Percentiles rank a stretch among this genome's conserved stretches.
Evolutionary conservation across 1,140 invertebrate genomes (phyloP).

Genomic region (Acromyrmex heyeri): DNA sequence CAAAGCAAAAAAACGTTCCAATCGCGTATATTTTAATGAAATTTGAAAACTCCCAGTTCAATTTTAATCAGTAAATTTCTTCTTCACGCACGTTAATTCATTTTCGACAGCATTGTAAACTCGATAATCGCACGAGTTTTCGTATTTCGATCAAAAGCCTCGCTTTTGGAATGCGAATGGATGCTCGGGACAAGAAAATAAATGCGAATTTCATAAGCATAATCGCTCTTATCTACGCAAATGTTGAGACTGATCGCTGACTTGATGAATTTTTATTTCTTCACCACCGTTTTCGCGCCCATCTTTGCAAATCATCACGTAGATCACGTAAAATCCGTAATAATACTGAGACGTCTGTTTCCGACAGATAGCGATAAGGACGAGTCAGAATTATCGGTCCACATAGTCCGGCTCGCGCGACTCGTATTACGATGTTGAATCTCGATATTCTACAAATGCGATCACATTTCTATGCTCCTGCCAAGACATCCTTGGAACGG

Average conservation of each 20-base stretch:
- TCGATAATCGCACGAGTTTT: not conserved
- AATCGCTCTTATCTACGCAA: constrained; percentile 75
- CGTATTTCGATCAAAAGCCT: constrained; percentile 1
- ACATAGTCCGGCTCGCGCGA: not conserved
- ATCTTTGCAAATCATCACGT: constrained; percentile 77
- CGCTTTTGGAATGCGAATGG: constrained; percentile 46
- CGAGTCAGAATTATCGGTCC: constrained; percentile 67
- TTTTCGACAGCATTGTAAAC: constrained; percentile 6
- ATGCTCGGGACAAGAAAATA: constrained; percentile 59
- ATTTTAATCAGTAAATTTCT: constrained; percentile 11
- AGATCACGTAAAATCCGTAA: constrained; percentile 66
- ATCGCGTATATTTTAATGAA: not conserved
- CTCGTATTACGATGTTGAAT: not conserved
- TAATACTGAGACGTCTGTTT: constrained; percentile 77
- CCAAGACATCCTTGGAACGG: not conserved
- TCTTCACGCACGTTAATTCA: not conserved
- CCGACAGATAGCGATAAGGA: constrained; percentile 38
- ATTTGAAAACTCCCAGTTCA: not conserved
- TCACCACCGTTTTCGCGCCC: constrained; percentile 12
- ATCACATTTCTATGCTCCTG: not conserved
- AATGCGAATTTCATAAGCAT: constrained; percentile 59
- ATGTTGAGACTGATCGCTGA: constrained; percentile 68
- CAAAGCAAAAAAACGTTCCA: not conserved
- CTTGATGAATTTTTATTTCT: constrained; percentile 43
- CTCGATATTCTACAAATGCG: constrained; percentile 11